Evolutionary conservation across 2,113 vertebrate genomes (phyloP).

Genomic region (Actenoides lindsayi): DNA sequence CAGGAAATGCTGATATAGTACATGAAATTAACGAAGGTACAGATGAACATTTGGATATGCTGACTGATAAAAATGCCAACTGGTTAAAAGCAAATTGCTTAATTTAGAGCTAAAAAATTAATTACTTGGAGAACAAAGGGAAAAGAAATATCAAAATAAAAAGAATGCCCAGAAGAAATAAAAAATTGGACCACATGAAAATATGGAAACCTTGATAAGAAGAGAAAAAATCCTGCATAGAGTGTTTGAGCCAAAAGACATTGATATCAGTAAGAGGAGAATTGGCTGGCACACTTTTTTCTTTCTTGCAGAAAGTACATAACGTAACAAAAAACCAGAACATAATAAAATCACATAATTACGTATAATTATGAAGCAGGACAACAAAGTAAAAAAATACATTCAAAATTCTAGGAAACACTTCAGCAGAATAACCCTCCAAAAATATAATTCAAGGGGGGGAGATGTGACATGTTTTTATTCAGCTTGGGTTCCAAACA

Average conservation of each 20-base stretch:
- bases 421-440: background rate
- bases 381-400: background rate
- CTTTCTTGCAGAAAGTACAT: background rate
- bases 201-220: constrained; percentile 13
- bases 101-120: constrained; percentile 12
- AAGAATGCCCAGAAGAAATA: constrained; percentile 17
- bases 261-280: background rate
- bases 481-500: background rate
- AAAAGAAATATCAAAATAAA: constrained; percentile 36
- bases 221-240: background rate
- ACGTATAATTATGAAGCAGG: background rate
- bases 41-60: constrained; percentile 45
- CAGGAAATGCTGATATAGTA: constrained; percentile 31
- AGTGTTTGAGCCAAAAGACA: background rate
- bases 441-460: background rate
- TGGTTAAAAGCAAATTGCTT: constrained; percentile 34
- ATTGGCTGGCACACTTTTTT: background rate
- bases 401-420: background rate
- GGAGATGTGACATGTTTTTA: background rate
- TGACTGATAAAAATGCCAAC: constrained; percentile 38
- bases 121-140: constrained; percentile 28
- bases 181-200: background rate
- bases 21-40: constrained; percentile 38
- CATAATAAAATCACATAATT: background rate
- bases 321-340: background rate